Conservation (phyloP, 2,888 invertebrate species). For the Limnephilus auricula region DNA sequence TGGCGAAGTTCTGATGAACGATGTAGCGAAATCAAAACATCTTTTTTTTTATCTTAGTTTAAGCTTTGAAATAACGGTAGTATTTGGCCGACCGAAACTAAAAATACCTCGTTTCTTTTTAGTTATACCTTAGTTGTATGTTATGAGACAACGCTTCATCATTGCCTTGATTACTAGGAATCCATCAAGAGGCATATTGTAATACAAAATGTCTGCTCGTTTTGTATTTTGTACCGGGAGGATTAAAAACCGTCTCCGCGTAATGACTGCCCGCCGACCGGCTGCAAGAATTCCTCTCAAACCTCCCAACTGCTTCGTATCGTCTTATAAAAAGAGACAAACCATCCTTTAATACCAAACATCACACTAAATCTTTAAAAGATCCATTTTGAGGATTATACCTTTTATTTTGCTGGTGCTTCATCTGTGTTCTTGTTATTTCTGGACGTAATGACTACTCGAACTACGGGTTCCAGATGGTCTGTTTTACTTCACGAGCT, state of each 20-base stretch:
- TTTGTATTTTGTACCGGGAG: conserved; percentile 13
- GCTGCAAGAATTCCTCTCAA: background rate
- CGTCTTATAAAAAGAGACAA: background rate
- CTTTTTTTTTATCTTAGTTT: no score
- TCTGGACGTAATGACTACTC: conserved; percentile 30
- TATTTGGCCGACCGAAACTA: background rate
- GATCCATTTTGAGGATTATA: background rate
- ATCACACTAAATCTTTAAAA: background rate
- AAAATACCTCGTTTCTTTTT: background rate
- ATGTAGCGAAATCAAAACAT: no score
- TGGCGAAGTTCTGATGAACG: background rate
- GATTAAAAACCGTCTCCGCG: conserved; percentile 31
- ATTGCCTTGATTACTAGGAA: conserved; percentile 13
- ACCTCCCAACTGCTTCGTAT: background rate
- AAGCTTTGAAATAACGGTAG: background rate
- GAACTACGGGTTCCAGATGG: conserved; percentile 14
- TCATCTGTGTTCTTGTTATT: background rate
- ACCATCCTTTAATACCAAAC: background rate
- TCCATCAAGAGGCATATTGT: conserved; percentile 33
- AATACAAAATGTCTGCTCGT: conserved; percentile 30
- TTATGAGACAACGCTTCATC: background rate
- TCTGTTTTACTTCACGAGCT: conserved; percentile 25
- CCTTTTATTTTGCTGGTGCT: background rate
- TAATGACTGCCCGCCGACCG: conserved; percentile 16
- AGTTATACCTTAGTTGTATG: background rate